Evolutionary conservation across 2,888 invertebrate species (phyloP).

Genomic region (Ectemnius continuus): DNA sequence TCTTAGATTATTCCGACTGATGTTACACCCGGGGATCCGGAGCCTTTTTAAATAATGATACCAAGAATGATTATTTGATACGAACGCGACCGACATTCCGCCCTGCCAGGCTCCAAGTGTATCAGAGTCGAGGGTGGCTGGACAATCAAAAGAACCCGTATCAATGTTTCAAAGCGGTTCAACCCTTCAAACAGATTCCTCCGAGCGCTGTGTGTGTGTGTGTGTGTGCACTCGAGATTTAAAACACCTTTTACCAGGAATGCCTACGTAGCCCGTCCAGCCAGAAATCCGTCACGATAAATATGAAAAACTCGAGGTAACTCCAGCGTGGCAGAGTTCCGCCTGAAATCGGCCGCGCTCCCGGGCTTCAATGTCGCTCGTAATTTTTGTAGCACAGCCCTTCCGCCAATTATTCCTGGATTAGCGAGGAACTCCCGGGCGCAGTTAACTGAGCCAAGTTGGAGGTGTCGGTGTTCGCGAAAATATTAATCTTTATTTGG

Average conservation of each 20-base stretch:
- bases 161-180: conserved; percentile 48
- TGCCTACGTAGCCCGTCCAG: background rate
- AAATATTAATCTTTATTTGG: conserved; percentile 44
- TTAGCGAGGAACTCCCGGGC: background rate
- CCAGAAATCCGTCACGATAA: background rate
- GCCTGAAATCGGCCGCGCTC: no score
- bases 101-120: conserved; percentile 16
- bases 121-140: conserved; percentile 27
- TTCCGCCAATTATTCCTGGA: no score
- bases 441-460: background rate
- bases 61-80: conserved; percentile 69
- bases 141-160: conserved; percentile 56
- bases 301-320: background rate
- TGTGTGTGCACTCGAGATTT: conserved; percentile 18
- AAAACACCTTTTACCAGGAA: conserved; percentile 3
- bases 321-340: no score
- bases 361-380: no score
- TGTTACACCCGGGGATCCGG: conserved; percentile 68
- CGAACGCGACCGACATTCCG: conserved; percentile 6
- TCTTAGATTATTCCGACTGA: conserved; percentile 73
- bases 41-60: conserved; percentile 71
- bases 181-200: conserved; percentile 34
- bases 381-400: no score
- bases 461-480: background rate
- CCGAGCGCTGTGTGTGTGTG: background rate